Evolutionary conservation across 2,888 invertebrate genomes (phyloP), one percentile per base, ranked within the genome.

Genomic region (Alloplasta piceator): DNA sequence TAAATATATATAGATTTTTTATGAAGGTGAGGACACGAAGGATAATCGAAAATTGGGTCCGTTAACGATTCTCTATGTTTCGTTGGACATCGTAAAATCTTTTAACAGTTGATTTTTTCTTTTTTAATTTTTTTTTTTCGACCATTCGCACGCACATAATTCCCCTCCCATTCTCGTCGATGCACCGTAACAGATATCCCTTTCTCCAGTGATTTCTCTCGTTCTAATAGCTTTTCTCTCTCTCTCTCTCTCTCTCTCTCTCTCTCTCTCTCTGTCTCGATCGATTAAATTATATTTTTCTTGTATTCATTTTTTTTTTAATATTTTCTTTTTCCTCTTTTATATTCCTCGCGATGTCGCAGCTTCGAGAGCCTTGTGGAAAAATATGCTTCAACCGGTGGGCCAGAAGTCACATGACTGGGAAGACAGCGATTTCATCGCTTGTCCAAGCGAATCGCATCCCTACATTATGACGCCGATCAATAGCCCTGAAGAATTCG

Each of bases 331-430:
- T 10, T 78, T 56, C 52, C 4, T 74, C 39, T 16, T 61, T 82
- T 63, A 72, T 85, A 92, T 91, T 78, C 85, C 93, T 26, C 1
- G 26, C 26, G 3, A 26, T 26, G 95, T 93, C 83, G 92, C 94
- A 14, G 94, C 94, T 86, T 92, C 93, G 9, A 85, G 94, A 0
- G 92, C 93, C 9, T 85, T 94, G 1, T 95, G 95, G 95, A 95
- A 95, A 86, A 95, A 94, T 84, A 92, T 95, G 90, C 83, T 95
- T 76, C 93, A 94, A 88, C 93, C 93, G 10, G 92, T 93, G 0
- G 93, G 93, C 1, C 85, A 92, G 48, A 95, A 95, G 88, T 88
- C 92, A 3, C 48, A 26, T 0, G 77, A 74, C 56, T 93, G 92
- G 93, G 66, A 78, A 4, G 85, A 87, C 39, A 79, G 90, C 38